A percentile compares a stretch with the other conserved stretches of the same genome.
These are phyloP conservation scores for Eristalinus aeneus DNA, from an alignment of 2,888 invertebrate species.

Conservation along the genomic window DNA sequence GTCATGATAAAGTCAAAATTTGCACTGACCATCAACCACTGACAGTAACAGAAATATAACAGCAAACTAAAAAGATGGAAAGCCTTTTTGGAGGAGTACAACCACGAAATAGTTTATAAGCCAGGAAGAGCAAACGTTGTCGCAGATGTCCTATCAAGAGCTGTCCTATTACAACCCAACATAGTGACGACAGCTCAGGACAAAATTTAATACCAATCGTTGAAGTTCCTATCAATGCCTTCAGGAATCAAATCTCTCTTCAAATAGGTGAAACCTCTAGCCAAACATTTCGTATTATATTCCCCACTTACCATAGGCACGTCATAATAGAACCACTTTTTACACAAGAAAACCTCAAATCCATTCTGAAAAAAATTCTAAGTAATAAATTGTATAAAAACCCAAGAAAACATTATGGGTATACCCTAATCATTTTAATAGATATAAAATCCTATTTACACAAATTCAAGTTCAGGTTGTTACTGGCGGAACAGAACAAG, in stretches of 20 bases:
- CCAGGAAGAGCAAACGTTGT: conserved; percentile 63
- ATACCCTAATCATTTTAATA: too few species aligned
- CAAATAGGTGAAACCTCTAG: conserved; percentile 20
- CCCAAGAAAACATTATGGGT: too few species aligned
- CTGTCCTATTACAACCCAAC: conserved; percentile 33
- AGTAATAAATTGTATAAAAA: too few species aligned
- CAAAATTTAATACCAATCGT: conserved; percentile 58
- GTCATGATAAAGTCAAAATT: too few species aligned
- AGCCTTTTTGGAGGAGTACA: conserved; percentile 54
- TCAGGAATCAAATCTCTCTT: conserved; percentile 60
- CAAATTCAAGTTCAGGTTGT: conserved; percentile 40
- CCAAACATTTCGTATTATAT: conserved; percentile 31
- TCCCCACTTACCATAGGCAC: conserved; percentile 31
- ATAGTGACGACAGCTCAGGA: conserved; percentile 65
- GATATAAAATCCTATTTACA: too few species aligned
- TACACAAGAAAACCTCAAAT: conserved; percentile 21
- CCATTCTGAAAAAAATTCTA: conserved; percentile 38
- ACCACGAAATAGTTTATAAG: conserved; percentile 75
- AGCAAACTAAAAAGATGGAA: conserved; percentile 27
- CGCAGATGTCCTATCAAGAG: conserved; percentile 60
- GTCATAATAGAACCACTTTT: conserved; percentile 28
- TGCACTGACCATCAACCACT: too few species aligned
- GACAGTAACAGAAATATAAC: conserved; percentile 9
- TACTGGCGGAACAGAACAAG: conserved; percentile 38
- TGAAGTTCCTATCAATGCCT: conserved; percentile 60